Evolutionary conservation across 2,797 vertebrate genomes (phyloP).

Genomic region (Cossypha dichroa): DNA sequence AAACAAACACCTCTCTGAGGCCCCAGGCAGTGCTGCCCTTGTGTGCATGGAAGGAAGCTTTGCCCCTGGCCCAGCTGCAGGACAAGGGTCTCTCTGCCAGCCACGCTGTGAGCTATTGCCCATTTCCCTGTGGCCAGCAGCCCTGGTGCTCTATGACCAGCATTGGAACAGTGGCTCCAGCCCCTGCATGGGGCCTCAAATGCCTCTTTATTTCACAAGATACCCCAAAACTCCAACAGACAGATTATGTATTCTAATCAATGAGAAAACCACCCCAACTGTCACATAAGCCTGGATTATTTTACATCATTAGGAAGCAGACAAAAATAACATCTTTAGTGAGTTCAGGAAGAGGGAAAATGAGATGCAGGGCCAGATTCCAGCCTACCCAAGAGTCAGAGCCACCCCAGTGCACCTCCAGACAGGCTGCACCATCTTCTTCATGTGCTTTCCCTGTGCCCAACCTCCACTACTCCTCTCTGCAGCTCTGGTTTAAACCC

Average conservation of each 20-base stretch:
- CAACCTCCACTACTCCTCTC: neutral
- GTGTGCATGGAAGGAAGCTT: fast-evolving
- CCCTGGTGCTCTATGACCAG: neutral
- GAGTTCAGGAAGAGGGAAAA: neutral
- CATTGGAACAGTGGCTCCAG: neutral
- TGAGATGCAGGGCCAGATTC: neutral
- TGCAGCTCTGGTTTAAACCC: neutral
- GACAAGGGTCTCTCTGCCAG: neutral
- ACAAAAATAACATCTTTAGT: neutral
- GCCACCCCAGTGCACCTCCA: neutral
- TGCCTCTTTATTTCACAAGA: neutral
- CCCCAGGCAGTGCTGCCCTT: neutral
- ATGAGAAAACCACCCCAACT: neutral
- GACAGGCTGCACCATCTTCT: neutral
- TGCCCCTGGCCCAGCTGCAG: neutral
- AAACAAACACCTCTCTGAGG: neutral
- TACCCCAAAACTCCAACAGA: neutral
- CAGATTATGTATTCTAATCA: neutral
- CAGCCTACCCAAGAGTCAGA: neutral
- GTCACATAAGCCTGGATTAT: neutral
- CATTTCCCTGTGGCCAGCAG: neutral
- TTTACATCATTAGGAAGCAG: neutral
- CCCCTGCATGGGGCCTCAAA: neutral
- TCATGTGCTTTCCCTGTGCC: neutral
- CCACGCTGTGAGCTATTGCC: fast-evolving